Evolutionary conservation across 2,113 vertebrate genomes (phyloP), one percentile per base, ranked within the genome.

Genomic region (Micronycteris hirsuta): DNA sequence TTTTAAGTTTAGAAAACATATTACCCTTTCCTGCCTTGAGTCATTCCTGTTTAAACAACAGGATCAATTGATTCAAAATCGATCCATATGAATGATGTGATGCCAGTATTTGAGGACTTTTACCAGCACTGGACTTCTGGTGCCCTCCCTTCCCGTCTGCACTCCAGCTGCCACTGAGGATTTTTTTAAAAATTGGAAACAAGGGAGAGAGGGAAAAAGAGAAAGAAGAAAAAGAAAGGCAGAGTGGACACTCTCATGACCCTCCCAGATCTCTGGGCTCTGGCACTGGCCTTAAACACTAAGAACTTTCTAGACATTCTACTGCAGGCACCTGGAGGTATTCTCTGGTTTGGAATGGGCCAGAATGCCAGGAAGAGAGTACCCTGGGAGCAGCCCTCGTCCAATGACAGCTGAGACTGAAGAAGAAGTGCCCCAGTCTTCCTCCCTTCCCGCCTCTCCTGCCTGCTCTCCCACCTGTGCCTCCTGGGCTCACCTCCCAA

Each of bases 1-100:
- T 71, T 83, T 80, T 85, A 78, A 85, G 43, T 54, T 78, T 76
- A 71, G 36, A 77, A 92, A 81, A 68, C 17, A 88, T 1, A 12
- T 4, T 56, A 47, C 73, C 78, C 58, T 89, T 49, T 65, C 47
- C 71, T 82, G 52, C 49, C 36, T 77, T 76, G 4, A 14, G 13
- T 54, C 49, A 63, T 54, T 89, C 65, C 56, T 81, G 58, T 70
- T 80, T 52, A 33, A n/a, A 88, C 17, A 91, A 58, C 6, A 73
- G 9, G 11, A 65, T 67, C 56, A 31, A 4, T 1, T 28, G 71
- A 73, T 56, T 11, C 45, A 49, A 71, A 89, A 36, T 36, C 12
- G 36, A 41, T 20, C 36, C 78, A 24, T 28, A 45, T 61, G 22
- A 95, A n/a, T 5, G 33, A 43, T 17, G 10, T 0, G 4, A 24